phyloP scores from a whole-genome alignment of 92 coral and sea anemone genomes.

The Anthopleura xanthogrammica region DNA sequence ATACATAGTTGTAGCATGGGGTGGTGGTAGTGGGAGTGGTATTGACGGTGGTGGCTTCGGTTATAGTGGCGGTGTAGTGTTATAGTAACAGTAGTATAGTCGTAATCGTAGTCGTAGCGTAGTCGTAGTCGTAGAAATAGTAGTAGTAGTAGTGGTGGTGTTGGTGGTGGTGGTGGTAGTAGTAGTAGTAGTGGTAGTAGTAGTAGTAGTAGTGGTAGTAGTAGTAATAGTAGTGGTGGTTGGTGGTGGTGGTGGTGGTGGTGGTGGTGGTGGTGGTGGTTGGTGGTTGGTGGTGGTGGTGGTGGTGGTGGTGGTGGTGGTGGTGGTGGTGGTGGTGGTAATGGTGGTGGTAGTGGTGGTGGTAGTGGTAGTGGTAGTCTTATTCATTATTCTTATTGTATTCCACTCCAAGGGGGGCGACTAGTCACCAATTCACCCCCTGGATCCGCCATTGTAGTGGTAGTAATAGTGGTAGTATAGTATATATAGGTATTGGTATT shows the following conservation, averaged over 20 bases:
- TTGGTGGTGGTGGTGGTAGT: not conserved
- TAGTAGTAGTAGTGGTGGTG: not conserved
- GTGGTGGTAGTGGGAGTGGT: too few relatives aligned
- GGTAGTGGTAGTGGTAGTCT: conserved; percentile 3
- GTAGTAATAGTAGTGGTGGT: not conserved
- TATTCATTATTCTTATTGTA: not conserved
- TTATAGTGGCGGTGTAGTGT: too few relatives aligned
- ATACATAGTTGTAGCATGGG: too few relatives aligned
- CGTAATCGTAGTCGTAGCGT: too few relatives aligned
- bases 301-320: not conserved
- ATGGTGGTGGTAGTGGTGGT: not conserved
- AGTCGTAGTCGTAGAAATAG: not conserved
- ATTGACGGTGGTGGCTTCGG: too few relatives aligned
- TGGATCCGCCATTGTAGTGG: too few relatives aligned
- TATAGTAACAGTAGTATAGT: too few relatives aligned
- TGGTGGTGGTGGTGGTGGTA: not conserved
- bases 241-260: too few relatives aligned
- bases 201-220: conserved; percentile 7
- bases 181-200: conserved; percentile 2
- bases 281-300: not conserved
- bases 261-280: not conserved
- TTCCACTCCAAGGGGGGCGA: too few relatives aligned
- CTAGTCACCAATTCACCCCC: too few relatives aligned
- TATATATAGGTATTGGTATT: too few relatives aligned
- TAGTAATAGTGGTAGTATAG: too few relatives aligned